A percentile compares a stretch with the other conserved stretches of the same genome.
phyloP scores from a whole-genome alignment of 1,140 invertebrate species.

The Drosophila sturtevanti region DNA sequence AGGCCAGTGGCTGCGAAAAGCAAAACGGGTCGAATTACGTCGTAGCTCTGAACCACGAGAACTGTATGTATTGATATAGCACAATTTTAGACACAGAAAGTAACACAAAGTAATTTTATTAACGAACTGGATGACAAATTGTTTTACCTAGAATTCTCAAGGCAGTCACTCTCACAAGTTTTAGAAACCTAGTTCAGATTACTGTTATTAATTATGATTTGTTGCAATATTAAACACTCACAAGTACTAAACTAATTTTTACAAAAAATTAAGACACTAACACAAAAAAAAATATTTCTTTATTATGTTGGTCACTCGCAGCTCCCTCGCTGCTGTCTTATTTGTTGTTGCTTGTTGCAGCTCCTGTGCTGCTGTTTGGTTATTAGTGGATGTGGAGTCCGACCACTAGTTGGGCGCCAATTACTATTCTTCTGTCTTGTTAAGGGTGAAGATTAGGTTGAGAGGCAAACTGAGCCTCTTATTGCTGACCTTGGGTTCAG shows the following conservation, averaged over 20 bases:
- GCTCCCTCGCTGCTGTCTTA: neutral
- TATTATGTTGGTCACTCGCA: neutral
- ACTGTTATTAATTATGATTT: neutral
- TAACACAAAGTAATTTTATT: too few species aligned
- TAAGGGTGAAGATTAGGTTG: too few species aligned
- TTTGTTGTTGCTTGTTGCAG: neutral
- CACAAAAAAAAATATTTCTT: neutral
- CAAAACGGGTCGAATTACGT: neutral
- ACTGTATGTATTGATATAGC: neutral
- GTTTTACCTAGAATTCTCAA: constrained; percentile 12
- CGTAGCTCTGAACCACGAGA: neutral
- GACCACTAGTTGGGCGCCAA: too few species aligned
- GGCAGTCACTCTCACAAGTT: constrained; percentile 8
- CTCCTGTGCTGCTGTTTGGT: neutral
- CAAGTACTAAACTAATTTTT: neutral
- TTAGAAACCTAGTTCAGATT: neutral
- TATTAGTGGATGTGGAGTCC: too few species aligned
- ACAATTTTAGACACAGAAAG: neutral
- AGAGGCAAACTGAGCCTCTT: too few species aligned
- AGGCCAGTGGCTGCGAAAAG: neutral
- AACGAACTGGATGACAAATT: constrained; percentile 3
- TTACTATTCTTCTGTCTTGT: too few species aligned
- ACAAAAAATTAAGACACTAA: neutral
- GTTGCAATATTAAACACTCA: neutral
- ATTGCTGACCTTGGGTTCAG: too few species aligned